Conservation (phyloP, 2,113 vertebrate species). For the Manacus vitellinus region DNA sequence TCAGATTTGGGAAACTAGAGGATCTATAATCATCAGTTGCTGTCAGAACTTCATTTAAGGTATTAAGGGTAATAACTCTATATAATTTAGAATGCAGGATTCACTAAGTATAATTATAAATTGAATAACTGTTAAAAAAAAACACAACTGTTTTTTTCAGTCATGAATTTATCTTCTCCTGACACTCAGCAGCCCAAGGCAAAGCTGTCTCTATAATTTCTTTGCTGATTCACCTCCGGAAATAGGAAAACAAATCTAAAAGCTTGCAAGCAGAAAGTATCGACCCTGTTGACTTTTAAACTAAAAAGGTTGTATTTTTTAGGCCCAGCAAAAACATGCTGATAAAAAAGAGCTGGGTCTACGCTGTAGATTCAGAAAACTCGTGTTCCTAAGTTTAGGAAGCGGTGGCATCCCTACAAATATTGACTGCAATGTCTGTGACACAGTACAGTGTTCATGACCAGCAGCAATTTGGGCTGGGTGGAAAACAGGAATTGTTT, state of each 20-base stretch:
- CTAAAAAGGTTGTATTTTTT: background rate
- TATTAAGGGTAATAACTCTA: background rate
- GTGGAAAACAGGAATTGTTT: background rate
- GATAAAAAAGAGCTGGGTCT: background rate
- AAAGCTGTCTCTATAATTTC: background rate
- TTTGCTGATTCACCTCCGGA: background rate
- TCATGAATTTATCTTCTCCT: background rate
- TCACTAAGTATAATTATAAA: background rate
- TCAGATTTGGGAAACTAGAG: background rate
- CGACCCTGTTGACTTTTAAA: background rate
- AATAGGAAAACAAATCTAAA: background rate
- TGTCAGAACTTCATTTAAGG: background rate
- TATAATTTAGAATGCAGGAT: background rate
- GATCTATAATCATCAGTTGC: background rate
- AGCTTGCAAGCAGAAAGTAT: background rate
- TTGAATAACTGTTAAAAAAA: background rate
- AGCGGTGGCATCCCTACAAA: background rate
- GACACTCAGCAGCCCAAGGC: background rate
- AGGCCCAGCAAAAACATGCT: background rate
- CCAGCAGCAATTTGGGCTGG: background rate
- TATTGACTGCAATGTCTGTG: rapidly evolving
- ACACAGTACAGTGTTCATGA: background rate
- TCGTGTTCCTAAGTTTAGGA: background rate
- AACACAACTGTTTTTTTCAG: background rate
- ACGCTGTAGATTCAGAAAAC: background rate